These are phyloP conservation scores for Heliothis subflexa DNA, from an alignment of 1,140 invertebrate species.

Conservation along the genomic window DNA sequence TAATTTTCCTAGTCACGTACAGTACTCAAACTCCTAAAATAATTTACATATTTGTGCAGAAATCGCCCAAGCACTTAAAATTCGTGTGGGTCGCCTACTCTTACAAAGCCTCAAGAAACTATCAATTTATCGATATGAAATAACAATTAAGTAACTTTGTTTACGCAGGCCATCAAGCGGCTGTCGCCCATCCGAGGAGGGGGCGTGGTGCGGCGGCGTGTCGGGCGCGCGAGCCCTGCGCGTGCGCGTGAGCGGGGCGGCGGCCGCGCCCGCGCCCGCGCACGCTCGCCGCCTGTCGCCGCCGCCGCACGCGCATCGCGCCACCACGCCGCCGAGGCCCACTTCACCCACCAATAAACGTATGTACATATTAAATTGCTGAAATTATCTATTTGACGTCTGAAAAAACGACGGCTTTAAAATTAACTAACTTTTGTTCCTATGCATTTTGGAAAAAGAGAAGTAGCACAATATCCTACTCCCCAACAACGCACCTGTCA, in stretches of 20 bases:
- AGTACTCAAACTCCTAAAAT: no score
- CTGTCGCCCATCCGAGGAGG: constrained; percentile 72
- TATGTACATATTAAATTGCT: constrained; percentile 47
- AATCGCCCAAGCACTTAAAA: no score
- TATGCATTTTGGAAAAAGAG: neutral
- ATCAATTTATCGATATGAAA: no score
- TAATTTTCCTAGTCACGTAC: no score
- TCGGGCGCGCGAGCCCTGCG: constrained; percentile 68
- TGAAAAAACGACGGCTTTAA: no score
- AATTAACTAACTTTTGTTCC: no score
- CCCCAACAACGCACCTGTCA: no score
- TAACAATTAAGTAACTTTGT: neutral
- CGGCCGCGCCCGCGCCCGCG: constrained; percentile 64
- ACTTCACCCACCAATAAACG: constrained; percentile 63
- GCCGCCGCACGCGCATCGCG: constrained; percentile 77
- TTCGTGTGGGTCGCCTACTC: no score
- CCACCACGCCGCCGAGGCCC: constrained; percentile 71
- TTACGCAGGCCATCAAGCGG: constrained; percentile 64
- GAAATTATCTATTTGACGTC: no score
- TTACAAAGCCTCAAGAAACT: no score
- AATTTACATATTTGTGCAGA: no score
- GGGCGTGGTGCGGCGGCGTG: constrained; percentile 66
- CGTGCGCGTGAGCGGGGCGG: constrained; percentile 62
- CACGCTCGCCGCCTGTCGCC: constrained; percentile 76
- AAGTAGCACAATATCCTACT: no score